phyloP scores from a whole-genome alignment of 2,888 invertebrate species.

The Oxytorus armatus region DNA sequence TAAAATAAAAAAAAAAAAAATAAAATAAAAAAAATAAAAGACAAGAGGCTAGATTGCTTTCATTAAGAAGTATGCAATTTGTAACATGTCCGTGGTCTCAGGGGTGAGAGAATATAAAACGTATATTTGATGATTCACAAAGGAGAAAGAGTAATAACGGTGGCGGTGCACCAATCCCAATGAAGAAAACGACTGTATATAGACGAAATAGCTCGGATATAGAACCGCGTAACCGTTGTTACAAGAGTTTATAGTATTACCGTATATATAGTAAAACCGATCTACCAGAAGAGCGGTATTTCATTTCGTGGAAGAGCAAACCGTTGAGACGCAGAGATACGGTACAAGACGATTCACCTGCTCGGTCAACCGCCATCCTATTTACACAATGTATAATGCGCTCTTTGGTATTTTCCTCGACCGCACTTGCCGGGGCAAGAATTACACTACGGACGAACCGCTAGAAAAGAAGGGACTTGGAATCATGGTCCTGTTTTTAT shows the following conservation, averaged over 20 bases:
- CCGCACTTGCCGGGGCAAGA: neutral
- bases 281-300: conserved; percentile 59
- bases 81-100: conserved; percentile 21
- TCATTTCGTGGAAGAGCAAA: conserved; percentile 62
- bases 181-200: too few species aligned
- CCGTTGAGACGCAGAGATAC: conserved; percentile 35
- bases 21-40: too few species aligned
- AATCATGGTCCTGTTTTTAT: conserved; percentile 11
- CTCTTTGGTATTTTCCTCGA: conserved; percentile 7
- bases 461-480: neutral
- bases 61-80: conserved; percentile 60
- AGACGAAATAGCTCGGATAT: conserved; percentile 25
- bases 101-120: conserved; percentile 14
- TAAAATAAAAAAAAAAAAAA: too few species aligned
- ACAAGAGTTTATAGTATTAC: conserved; percentile 48
- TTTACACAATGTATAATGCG: conserved; percentile 29
- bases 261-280: conserved; percentile 29
- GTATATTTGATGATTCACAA: conserved; percentile 21
- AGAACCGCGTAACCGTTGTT: conserved; percentile 60
- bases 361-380: conserved; percentile 7
- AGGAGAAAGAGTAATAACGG: conserved; percentile 2
- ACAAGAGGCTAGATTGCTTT: too few species aligned
- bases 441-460: neutral
- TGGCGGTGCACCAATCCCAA: neutral
- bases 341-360: conserved; percentile 46